Evolutionary conservation across 2,888 invertebrate species (phyloP), one percentile per base, ranked within the genome.

Genomic region (Apeira syringaria): DNA sequence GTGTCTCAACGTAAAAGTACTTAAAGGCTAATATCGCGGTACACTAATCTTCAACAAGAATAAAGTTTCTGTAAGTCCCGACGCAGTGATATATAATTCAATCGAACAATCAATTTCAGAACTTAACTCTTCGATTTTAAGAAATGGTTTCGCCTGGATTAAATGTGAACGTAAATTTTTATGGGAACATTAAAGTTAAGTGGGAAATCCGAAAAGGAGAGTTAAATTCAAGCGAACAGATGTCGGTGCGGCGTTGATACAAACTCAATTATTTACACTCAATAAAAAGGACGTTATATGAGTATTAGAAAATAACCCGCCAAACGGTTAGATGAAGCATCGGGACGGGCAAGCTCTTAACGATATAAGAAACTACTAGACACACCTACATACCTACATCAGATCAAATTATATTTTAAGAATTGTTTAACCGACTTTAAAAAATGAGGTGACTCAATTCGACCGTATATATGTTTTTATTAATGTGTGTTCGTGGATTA

Each of bases 191-290:
- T 82, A 87, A 88, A 87, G 84, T 84, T 83, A 85, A 87, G 86
- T 88, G 84, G 85, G 84, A 87, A 87, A 86, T 87, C 84, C 81
- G 80, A 85, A 85, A 76, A 86, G 78, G 81, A 85, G 82, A 83
- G 79, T 80, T 86, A 81, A 81, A 75, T 61, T 71, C 72, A 65
- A 57, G 69, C 70, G 65, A 74, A 73, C 85, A 85, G 85, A 85
- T 86, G 87, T 75, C 80, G 80, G 80, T 70, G 70, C 70, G 67
- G 70, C 80, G 71, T 74, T 82, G 82, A 81, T 86, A 81, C 85
- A 82, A 84, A 82, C 86, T 84, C 86, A 86, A 88, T 88, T 88
- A 88, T 88, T 88, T 88, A 88, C 88, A 88, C 88, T 86, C 86
- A 80, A 88, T 88, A 87, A 88, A 88, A 87, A 85, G 80, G 81